Base-by-base conservation (phyloP, 2,113 vertebrate genomes). In the Tauraco erythrolophus region DNA sequence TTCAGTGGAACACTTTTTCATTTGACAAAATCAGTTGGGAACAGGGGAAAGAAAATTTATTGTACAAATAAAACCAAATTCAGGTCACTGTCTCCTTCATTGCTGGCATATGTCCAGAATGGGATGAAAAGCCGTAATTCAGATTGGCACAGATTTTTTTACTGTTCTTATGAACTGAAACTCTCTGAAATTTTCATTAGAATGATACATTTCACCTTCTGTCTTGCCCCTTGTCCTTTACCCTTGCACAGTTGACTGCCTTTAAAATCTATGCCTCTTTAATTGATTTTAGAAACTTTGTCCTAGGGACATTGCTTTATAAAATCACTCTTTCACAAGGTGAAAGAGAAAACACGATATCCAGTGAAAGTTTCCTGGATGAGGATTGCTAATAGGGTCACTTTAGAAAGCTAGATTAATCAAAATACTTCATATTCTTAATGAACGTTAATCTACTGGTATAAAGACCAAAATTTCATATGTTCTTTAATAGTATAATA, bases 241-340 rank as follows among this genome's bases (percentile, higher is more conserved):
- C 78, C 71, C 58, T 94, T 66, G 41, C 82, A 92, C 76, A 68
- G 37, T 16, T 96, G 81, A 62, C 81, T 94, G 78, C 75, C 56
- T 92, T 92, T 93, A 90, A 95, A 96, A 93, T 86, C 82, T 57
- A 4, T 64, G 62, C 31, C 35, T 78, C 64, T 93, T 84, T 88
- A 90, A 93, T 68, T 90, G 54, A 80, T 94, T 92, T 94, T 77
- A 68, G 82, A 88, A 93, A 85, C n/a, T 72, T 86, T 92, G 58
- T 92, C 64, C 45, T 65, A 19, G 65, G 48, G 74, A 88, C 37
- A 53, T 15, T 64, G 60, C 21, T 68, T 70, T 70, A 30, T 37
- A 84, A 94, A 95, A 94, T 61, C 39, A 35, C 16, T 66, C 51
- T 94, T 92, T 75, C 64, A 24, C 86, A 88, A 83, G 71, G 66